Conservation (phyloP, 2,113 vertebrate genomes). For the Deroptyus accipitrinus region DNA sequence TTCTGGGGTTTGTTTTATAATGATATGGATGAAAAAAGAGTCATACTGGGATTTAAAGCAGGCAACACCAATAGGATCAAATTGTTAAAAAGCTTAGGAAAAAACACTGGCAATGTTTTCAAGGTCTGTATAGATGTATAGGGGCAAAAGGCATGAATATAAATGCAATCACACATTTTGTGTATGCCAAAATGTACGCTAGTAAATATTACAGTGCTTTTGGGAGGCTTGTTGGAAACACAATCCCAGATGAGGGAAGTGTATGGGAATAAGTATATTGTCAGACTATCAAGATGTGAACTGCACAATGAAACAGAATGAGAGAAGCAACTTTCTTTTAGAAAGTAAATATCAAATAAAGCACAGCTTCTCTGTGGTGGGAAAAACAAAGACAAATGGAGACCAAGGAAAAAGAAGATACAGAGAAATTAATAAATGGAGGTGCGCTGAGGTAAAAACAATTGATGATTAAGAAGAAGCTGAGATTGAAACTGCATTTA, state of each 20-base stretch:
- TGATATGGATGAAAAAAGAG: not conserved
- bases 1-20: not conserved
- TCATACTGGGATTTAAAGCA: not conserved
- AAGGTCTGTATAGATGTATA: not conserved
- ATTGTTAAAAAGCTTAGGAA: not conserved
- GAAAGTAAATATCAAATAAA: not conserved
- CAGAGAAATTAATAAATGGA: not conserved
- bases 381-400: not conserved
- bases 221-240: conserved; percentile 28
- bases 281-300: not conserved
- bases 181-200: not conserved
- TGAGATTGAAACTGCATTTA: not conserved
- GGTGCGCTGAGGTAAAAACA: not conserved
- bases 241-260: not conserved
- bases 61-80: not conserved
- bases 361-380: not conserved
- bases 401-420: not conserved
- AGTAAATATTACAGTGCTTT: conserved; percentile 51
- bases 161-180: not conserved
- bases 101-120: not conserved
- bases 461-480: not conserved
- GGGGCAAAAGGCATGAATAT: conserved; percentile 3
- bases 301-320: not conserved
- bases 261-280: not conserved
- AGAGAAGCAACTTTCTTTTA: not conserved